Conservation (phyloP, 2,888 invertebrate genomes). For the Lamellibrachia satsuma region DNA sequence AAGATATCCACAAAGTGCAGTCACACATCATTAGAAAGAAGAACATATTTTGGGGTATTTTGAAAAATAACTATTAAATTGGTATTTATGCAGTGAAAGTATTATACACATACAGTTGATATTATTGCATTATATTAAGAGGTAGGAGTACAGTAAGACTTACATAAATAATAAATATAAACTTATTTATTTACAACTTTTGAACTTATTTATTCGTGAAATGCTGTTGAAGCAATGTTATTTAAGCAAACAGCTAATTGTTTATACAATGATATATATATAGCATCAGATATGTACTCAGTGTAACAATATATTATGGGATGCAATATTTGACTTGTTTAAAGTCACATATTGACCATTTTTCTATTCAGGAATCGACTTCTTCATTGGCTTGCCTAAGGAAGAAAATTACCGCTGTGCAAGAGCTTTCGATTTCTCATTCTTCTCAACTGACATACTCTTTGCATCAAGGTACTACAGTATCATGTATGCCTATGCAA, state of each 20-base stretch:
- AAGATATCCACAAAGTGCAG: too few species aligned
- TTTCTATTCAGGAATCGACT: conserved; percentile 54
- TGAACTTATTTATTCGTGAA: background rate
- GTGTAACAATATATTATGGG: background rate
- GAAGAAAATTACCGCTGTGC: conserved; percentile 50
- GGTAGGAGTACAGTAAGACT: too few species aligned
- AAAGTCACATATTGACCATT: background rate
- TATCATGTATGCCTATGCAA: conserved; percentile 21
- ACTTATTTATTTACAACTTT: background rate
- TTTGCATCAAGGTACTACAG: conserved; percentile 34
- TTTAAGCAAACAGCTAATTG: background rate
- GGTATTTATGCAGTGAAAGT: too few species aligned
- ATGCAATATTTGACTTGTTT: background rate
- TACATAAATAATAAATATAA: background rate
- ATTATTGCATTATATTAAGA: too few species aligned
- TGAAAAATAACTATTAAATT: too few species aligned
- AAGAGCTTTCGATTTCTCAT: background rate
- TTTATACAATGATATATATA: background rate
- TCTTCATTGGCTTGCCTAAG: conserved; percentile 56
- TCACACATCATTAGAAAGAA: too few species aligned
- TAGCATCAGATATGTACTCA: background rate
- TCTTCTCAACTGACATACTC: conserved; percentile 26
- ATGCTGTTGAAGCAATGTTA: background rate
- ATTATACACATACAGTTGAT: too few species aligned
- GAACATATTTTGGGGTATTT: too few species aligned